Conservation (phyloP, 2,797 vertebrate species). For the Balearica regulorum region DNA sequence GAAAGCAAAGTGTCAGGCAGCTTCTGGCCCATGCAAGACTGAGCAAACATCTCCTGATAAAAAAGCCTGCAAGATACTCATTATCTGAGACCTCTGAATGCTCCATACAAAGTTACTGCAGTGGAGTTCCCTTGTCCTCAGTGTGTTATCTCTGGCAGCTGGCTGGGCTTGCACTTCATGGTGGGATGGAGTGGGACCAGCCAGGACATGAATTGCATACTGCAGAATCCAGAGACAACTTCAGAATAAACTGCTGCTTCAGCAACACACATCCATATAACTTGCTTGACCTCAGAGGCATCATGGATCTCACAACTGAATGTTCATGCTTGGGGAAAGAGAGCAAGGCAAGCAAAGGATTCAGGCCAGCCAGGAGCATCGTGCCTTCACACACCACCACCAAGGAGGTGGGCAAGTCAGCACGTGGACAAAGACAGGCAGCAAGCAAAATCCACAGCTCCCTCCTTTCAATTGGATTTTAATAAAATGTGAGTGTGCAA, state of each 20-base stretch:
- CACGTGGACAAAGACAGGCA: not conserved
- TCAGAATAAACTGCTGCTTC: not conserved
- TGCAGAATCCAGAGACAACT: not conserved
- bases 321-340: not conserved
- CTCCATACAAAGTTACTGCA: not conserved
- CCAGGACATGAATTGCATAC: not conserved
- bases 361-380: not conserved
- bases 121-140: not conserved
- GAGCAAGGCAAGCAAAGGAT: not conserved
- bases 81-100: not conserved
- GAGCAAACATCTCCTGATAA: not conserved
- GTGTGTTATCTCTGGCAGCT: not conserved
- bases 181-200: not conserved
- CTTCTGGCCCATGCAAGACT: not conserved
- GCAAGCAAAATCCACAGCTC: not conserved
- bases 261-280: not conserved
- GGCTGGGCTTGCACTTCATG: not conserved
- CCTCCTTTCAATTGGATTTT: not conserved
- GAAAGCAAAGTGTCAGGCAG: not conserved
- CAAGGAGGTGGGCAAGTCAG: not conserved
- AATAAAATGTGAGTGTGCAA: not conserved
- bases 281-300: not conserved
- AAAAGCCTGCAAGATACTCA: not conserved
- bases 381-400: fast-evolving
- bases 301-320: not conserved